Percentiles rank a stretch among this genome's conserved stretches.
Evolutionary conservation across 2,888 invertebrate species (phyloP).

Genomic region (Philaethria dido): DNA sequence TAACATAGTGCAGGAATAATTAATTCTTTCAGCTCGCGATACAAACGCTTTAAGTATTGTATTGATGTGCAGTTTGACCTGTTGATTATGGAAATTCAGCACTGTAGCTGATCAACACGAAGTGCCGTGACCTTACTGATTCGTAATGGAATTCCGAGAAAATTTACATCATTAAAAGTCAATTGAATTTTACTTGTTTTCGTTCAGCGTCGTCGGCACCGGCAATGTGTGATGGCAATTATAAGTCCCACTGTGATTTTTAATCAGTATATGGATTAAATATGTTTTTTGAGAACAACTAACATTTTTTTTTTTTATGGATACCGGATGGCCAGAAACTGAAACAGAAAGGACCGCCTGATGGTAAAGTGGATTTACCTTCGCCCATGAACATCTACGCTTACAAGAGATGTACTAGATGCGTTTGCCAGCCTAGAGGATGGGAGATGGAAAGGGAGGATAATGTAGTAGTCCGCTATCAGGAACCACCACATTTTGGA

Average conservation of each 20-base stretch:
- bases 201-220: slow-evolving; percentile 45
- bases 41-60: slow-evolving; percentile 30
- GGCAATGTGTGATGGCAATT: slow-evolving; percentile 31
- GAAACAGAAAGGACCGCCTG: too few species aligned
- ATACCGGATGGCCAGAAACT: too few species aligned
- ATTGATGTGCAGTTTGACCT: slow-evolving; percentile 46
- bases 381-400: too few species aligned
- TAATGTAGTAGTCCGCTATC: too few species aligned
- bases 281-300: neutral
- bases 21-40: slow-evolving; percentile 1
- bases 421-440: too few species aligned
- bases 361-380: too few species aligned
- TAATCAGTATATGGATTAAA: slow-evolving; percentile 20
- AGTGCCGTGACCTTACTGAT: slow-evolving; percentile 54
- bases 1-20: slow-evolving; percentile 3
- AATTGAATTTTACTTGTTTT: slow-evolving; percentile 70
- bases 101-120: slow-evolving; percentile 65
- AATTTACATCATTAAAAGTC: slow-evolving; percentile 70
- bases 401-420: too few species aligned
- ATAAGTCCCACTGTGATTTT: slow-evolving; percentile 24
- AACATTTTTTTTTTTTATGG: neutral
- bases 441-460: too few species aligned
- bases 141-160: slow-evolving; percentile 66
- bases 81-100: slow-evolving; percentile 64
- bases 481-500: too few species aligned